phyloP scores from a whole-genome alignment of 2,113 vertebrate genomes.

The Anarhynchus alexandrinus region DNA sequence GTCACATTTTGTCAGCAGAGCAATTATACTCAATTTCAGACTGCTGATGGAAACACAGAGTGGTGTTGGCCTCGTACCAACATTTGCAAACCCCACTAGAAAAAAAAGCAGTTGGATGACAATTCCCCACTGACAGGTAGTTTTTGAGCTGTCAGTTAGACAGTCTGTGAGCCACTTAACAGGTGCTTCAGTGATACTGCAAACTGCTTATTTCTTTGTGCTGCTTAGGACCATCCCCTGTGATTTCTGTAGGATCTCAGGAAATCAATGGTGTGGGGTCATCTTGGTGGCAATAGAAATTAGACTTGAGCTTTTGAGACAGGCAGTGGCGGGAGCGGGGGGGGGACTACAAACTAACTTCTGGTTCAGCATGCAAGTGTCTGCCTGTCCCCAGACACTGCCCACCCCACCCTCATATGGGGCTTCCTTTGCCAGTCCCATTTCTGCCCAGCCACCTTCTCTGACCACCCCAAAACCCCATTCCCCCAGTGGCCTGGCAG shows the following conservation, averaged over 20 bases:
- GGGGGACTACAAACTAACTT: not conserved
- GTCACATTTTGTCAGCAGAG: not conserved
- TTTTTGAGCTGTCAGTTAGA: not conserved
- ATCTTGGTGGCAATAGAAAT: not conserved
- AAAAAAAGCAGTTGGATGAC: not conserved
- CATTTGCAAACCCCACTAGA: not conserved
- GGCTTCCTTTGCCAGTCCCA: not conserved
- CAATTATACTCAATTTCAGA: not conserved
- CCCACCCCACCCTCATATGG: too few species aligned
- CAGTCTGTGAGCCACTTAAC: not conserved
- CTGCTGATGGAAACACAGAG: not conserved
- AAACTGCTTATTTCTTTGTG: not conserved
- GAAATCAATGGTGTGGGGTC: not conserved
- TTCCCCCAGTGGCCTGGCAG: not conserved
- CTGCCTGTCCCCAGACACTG: not conserved
- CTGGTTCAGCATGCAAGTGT: not conserved
- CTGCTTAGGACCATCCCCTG: not conserved
- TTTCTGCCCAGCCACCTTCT: not conserved
- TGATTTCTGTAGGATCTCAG: not conserved
- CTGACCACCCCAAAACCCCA: not conserved
- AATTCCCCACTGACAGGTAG: not conserved
- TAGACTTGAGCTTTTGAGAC: not conserved
- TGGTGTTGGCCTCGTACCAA: not conserved
- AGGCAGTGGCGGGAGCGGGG: fast-evolving
- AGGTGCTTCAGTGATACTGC: not conserved